A percentile compares a stretch with the other conserved stretches of the same genome.
Evolutionary conservation across 64 coral and sea anemone species (phyloP).

Genomic region (Exaiptasia diaphana): DNA sequence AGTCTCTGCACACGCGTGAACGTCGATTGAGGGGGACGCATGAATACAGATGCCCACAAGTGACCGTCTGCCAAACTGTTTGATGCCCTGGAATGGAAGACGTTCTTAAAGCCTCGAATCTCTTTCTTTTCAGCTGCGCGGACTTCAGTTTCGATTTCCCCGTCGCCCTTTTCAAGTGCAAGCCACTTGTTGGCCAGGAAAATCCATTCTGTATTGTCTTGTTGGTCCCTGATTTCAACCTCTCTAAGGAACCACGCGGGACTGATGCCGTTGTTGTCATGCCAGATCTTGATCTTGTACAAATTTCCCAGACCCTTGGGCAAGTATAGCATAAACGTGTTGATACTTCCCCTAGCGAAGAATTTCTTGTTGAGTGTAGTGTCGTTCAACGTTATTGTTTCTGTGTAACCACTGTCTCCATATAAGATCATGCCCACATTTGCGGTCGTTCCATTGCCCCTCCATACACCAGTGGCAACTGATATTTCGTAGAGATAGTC

Average conservation of each 20-base stretch:
- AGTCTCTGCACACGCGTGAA: constrained; percentile 72
- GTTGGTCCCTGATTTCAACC: constrained; percentile 34
- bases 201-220: constrained; percentile 34
- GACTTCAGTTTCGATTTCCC: constrained; percentile 63
- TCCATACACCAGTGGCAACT: constrained; percentile 77
- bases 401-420: constrained; percentile 59
- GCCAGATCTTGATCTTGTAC: constrained; percentile 80
- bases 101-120: constrained; percentile 59
- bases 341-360: constrained; percentile 82
- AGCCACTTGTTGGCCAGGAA: constrained; percentile 83
- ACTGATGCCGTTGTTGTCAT: constrained; percentile 71
- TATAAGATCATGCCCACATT: constrained; percentile 74
- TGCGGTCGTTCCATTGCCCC: constrained; percentile 66
- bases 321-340: constrained; percentile 63
- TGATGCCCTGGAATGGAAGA: constrained; percentile 67
- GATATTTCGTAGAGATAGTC: constrained; percentile 61
- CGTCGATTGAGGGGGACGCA: constrained; percentile 54
- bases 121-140: constrained; percentile 29
- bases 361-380: constrained; percentile 48
- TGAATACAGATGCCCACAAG: constrained; percentile 77
- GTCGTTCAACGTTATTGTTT: constrained; percentile 48
- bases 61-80: constrained; percentile 68
- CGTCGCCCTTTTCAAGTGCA: constrained; percentile 69
- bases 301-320: constrained; percentile 50
- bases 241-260: constrained; percentile 85